Base-by-base conservation (phyloP, 2,797 vertebrate genomes). In the Cuculus canorus region DNA sequence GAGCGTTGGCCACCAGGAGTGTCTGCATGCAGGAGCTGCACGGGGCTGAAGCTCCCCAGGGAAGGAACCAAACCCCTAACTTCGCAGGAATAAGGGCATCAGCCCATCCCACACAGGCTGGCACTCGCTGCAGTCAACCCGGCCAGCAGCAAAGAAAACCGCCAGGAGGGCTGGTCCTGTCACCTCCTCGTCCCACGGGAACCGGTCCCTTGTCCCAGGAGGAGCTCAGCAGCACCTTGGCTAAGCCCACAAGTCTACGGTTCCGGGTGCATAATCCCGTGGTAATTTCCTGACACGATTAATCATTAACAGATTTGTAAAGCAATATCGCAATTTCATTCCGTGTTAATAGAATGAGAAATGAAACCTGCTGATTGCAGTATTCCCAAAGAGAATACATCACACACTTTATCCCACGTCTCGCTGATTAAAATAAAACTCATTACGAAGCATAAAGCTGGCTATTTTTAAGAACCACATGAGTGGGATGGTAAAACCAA, bases 381-480 rank as follows among this genome's bases (percentile, higher is more conserved):
- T 35, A 78, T 50, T 90, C 90, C 81, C 77, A 6, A 22, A 7
- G 85, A 71, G 95, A 83, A 70, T 30, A 76, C 82, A 70, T 39
- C 8, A 66, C 50, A 70, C 7, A 25, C 65, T 68, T 65, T 54
- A 61, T 66, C 92, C 91, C 48, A 3, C 89, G 33, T 47, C 84
- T 75, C 28, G n/a, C 88, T 91, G 73, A 92, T 94, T 83, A 87
- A 88, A 93, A 92, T 68, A 56, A 79, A 96, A 59, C 79, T 88
- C 92, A 75, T 90, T 95, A 92, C 41, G 2, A 37, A 68, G 91
- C 43, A 89, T 57, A 61, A 28, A 65, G 66, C 16, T 5, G 54
- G 54, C 60, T 72, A 64, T 90, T 95, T 92, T 81, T 47, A 72
- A 94, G 59, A 0, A 32, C 88, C 77, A 66, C 50, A 33, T 0